Conservation (phyloP, 2,888 invertebrate genomes). For the Mimas tiliae region DNA sequence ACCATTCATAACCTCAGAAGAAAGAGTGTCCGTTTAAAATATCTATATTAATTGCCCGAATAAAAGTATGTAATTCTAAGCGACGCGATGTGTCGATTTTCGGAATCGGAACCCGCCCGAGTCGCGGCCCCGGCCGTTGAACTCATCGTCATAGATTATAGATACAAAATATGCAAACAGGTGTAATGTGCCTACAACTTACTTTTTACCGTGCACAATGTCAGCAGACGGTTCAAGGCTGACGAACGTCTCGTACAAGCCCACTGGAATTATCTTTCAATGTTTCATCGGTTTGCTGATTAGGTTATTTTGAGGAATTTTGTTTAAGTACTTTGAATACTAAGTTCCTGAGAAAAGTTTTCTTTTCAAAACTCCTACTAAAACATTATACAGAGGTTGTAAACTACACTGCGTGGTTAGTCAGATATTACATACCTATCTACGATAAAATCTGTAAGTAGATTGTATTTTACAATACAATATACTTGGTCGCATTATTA, state of each 20-base stretch:
- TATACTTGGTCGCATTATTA: too few relatives aligned
- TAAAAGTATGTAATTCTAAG: conserved; percentile 21
- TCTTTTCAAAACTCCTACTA: background rate
- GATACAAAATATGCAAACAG: conserved; percentile 45
- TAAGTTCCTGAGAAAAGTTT: background rate
- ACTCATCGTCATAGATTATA: conserved; percentile 56
- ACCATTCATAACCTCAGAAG: background rate
- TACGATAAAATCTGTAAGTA: too few relatives aligned
- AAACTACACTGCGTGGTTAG: too few relatives aligned
- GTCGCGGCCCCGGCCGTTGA: conserved; percentile 65
- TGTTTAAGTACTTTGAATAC: background rate
- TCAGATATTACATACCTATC: too few relatives aligned
- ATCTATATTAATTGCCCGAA: conserved; percentile 11
- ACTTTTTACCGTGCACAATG: conserved; percentile 21
- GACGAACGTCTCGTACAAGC: background rate
- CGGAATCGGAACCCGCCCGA: conserved; percentile 51
- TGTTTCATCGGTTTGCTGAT: background rate
- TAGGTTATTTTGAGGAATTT: too few relatives aligned
- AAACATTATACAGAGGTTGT: background rate
- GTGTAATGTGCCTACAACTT: conserved; percentile 24
- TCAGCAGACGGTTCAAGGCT: conserved; percentile 11
- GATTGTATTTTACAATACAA: too few relatives aligned
- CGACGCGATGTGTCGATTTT: conserved; percentile 34
- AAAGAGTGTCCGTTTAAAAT: background rate
- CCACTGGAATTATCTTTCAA: background rate